Conservation (phyloP, 2,888 invertebrate genomes). For the Panorpa germanica region DNA sequence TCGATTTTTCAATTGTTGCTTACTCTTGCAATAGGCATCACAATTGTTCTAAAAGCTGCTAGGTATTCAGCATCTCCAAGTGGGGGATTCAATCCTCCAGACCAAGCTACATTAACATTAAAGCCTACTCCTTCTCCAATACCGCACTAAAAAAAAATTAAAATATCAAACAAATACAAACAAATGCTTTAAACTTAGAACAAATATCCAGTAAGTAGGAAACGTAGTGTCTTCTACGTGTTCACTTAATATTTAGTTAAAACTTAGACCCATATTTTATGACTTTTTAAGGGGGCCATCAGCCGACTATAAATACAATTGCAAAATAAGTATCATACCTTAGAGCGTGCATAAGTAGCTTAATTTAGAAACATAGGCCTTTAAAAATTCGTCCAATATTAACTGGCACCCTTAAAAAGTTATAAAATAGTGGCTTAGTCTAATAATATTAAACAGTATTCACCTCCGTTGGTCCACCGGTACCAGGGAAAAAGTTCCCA, state of each 20-base stretch:
- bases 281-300: too few species aligned
- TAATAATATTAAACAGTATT: conserved; percentile 7
- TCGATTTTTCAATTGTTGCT: conserved; percentile 5
- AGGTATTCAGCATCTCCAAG: conserved; percentile 94
- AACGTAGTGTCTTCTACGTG: too few species aligned
- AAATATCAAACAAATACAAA: conserved; percentile 7
- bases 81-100: conserved; percentile 73
- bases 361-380: too few species aligned
- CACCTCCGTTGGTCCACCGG: conserved; percentile 80
- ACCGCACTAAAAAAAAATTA: conserved; percentile 42
- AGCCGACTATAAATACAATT: too few species aligned
- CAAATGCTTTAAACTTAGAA: not conserved
- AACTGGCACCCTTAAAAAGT: too few species aligned
- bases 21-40: conserved; percentile 85
- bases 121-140: conserved; percentile 76
- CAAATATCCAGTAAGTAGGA: too few species aligned
- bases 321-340: too few species aligned
- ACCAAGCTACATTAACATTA: conserved; percentile 95
- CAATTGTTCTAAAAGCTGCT: conserved; percentile 85
- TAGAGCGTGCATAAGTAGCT: too few species aligned
- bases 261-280: too few species aligned
- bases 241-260: too few species aligned
- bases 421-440: not conserved
- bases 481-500: conserved; percentile 99
- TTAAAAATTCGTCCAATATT: too few species aligned